Evolutionary conservation across 1,140 invertebrate genomes (phyloP), one percentile per base, ranked within the genome.

Genomic region (Hormaphis cornu): DNA sequence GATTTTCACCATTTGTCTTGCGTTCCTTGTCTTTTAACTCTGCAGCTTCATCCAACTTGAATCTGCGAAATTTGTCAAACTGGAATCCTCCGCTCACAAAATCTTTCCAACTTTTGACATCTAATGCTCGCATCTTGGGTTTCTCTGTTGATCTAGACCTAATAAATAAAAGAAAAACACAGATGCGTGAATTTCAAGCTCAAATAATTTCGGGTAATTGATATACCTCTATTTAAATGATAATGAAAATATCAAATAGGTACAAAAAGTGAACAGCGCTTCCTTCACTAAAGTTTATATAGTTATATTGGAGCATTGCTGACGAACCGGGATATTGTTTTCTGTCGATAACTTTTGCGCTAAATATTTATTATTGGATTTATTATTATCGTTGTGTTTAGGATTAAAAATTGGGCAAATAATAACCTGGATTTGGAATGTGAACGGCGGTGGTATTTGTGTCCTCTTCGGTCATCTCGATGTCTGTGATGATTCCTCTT

Each of bases 241-340:
- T 66, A 66, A 66, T 22, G 61, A 50, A 48, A 66, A 66, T 66
- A 66, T 66, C 61, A 66, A 66, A 66, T 66, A 66, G 61, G 61
- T 66, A 66, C 61, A 66, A 66, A 66, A 66, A 66, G 61, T 66
- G 42, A 42, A 50, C 61, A 66, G 61, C 42, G 61, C 44, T 63
- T 66, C 61, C 61, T 66, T 66, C 61, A 48, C 44, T 66, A 66
- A 58, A 66, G 44, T 50, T 50, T 66, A 63, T 63, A 63, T 18
- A 63, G 26, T 44, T 46, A 63, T 63, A 63, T 63, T 63, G 35
- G 40, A 66, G 44, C 61, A 66, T 50, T 66, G 44, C 61, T 66
- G 59, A 46, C 44, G 42, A 16, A 42, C 61, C 40, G 61, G 61
- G 61, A 66, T 28, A 50, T 66, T 66, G 61, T 66, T 66, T 66